phyloP scores from a whole-genome alignment of 2,888 invertebrate species.

The Coleophora flavipennella region DNA sequence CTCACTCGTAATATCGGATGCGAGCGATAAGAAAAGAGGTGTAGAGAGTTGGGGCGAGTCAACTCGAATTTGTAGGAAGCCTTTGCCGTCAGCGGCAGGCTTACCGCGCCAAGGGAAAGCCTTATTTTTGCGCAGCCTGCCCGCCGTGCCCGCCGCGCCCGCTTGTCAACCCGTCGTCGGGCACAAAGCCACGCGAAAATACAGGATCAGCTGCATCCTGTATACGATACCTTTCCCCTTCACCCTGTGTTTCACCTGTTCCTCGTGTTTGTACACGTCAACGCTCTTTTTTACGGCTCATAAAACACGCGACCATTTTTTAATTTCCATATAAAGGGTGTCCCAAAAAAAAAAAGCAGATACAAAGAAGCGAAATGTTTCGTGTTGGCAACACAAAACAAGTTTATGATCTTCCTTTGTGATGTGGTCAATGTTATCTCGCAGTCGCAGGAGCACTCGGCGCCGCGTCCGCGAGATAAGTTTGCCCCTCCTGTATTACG shows the following conservation, averaged over 20 bases:
- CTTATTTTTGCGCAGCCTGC: constrained; percentile 51
- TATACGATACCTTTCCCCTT: constrained; percentile 37
- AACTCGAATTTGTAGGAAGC: constrained; percentile 65
- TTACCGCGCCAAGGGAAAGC: constrained; percentile 70
- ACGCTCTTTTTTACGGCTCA: constrained; percentile 19
- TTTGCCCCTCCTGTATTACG: constrained; percentile 39
- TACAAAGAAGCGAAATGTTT: constrained; percentile 34
- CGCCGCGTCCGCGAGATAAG: constrained; percentile 42
- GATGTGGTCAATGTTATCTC: constrained; percentile 56
- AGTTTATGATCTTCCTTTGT: constrained; percentile 57
- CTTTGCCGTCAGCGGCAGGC: constrained; percentile 70
- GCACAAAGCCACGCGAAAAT: constrained; percentile 69
- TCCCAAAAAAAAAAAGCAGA: too few species aligned
- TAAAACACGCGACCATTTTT: constrained; percentile 18
- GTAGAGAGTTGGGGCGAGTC: constrained; percentile 44
- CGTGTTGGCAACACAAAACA: constrained; percentile 45
- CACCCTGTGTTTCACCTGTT: constrained; percentile 12
- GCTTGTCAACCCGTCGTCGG: constrained; percentile 65
- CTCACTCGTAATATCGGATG: too few species aligned
- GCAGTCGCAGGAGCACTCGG: constrained; percentile 37
- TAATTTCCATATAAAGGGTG: constrained; percentile 16
- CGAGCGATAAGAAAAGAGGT: constrained; percentile 25
- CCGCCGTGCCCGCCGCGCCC: constrained; percentile 62
- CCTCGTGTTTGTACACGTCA: constrained; percentile 10
- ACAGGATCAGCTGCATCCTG: constrained; percentile 65